Evolutionary conservation across 2,113 vertebrate genomes (phyloP).

Genomic region (Pelusios castaneus): DNA sequence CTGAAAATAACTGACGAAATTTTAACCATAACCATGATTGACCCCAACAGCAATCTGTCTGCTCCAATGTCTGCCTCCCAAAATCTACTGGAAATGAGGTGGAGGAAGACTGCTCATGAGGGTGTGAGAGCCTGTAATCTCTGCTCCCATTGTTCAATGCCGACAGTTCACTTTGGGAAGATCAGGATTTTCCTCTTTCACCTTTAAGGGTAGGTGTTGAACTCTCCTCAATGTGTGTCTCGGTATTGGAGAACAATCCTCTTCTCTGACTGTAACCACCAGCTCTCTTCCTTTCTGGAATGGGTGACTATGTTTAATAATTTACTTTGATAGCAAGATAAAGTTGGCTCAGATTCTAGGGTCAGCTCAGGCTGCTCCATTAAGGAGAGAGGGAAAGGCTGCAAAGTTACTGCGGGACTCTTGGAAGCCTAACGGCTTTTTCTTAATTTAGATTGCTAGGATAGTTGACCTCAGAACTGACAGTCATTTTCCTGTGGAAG

Average conservation of each 20-base stretch:
- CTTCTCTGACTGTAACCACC: conserved; percentile 5
- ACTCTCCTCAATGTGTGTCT: neutral
- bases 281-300: neutral
- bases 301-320: conserved; percentile 7
- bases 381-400: conserved; percentile 31
- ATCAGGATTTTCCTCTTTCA: neutral
- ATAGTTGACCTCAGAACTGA: conserved; percentile 8
- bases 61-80: neutral
- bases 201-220: neutral
- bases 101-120: rapidly evolving
- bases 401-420: conserved; percentile 40
- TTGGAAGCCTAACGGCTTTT: conserved; percentile 53
- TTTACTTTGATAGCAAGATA: conserved; percentile 52
- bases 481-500: neutral
- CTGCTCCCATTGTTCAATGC: neutral
- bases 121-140: neutral
- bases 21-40: neutral
- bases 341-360: conserved; percentile 20
- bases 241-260: conserved; percentile 19
- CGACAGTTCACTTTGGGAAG: neutral
- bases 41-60: neutral
- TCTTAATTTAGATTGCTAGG: conserved; percentile 63
- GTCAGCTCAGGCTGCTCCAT: conserved; percentile 50
- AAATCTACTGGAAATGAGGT: rapidly evolving
- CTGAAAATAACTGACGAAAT: neutral